These are phyloP conservation scores for Sander vitreus DNA, from an alignment of 2,113 vertebrate genomes.

Conservation along the genomic window DNA sequence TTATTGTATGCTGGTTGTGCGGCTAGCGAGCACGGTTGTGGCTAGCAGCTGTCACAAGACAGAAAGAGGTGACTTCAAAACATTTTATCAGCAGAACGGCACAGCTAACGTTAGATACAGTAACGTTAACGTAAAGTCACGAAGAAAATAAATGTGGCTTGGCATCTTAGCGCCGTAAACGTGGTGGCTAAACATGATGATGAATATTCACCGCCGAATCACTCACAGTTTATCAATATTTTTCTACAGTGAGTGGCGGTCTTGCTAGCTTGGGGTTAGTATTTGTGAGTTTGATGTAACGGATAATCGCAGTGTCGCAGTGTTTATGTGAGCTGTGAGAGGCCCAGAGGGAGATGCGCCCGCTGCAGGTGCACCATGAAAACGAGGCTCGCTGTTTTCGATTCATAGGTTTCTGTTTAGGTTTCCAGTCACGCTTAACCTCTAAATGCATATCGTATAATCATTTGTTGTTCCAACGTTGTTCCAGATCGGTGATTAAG, in stretches of 20 bases:
- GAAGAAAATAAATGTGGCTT: too few species aligned
- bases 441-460: background rate
- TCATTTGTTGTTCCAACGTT: too few species aligned
- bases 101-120: too few species aligned
- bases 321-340: conserved; percentile 31
- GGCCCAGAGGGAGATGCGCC: conserved; percentile 50
- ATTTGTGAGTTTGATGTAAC: background rate
- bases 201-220: background rate
- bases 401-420: conserved; percentile 25
- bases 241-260: background rate
- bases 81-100: too few species aligned
- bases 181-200: too few species aligned
- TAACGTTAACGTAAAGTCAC: too few species aligned
- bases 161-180: too few species aligned
- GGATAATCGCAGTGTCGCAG: conserved; percentile 60
- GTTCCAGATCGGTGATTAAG: background rate
- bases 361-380: conserved; percentile 22
- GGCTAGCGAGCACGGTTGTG: background rate
- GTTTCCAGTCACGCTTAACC: background rate
- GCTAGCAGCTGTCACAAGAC: background rate
- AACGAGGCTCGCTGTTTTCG: background rate
- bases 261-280: background rate
- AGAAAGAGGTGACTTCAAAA: too few species aligned
- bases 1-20: too few species aligned
- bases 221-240: background rate